phyloP scores from a whole-genome alignment of 2,888 invertebrate species.

The Rotaria socialis region DNA sequence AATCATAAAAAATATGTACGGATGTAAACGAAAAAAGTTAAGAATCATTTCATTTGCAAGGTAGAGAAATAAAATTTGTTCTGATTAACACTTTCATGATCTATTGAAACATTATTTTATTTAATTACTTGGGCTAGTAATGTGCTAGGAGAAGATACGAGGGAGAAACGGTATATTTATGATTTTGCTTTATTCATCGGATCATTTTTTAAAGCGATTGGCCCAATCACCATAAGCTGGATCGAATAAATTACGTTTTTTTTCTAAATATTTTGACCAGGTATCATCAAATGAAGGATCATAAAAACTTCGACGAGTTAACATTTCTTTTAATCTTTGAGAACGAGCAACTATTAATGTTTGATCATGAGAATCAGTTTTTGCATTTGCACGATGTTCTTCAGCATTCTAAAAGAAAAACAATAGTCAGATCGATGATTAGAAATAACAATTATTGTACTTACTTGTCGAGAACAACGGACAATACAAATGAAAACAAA shows the following conservation, averaged over 20 bases:
- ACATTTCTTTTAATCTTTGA: neutral
- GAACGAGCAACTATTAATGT: neutral
- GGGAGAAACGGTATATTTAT: neutral
- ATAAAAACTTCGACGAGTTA: neutral
- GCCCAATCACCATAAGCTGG: constrained; percentile 35
- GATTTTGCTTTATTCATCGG: neutral
- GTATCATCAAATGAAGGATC: constrained; percentile 6
- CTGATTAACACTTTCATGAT: neutral
- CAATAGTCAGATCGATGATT: neutral
- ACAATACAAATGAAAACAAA: neutral
- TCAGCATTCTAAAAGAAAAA: neutral
- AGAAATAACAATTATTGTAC: neutral
- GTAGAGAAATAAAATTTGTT: neutral
- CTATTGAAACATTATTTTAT: neutral
- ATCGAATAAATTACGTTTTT: constrained; percentile 28
- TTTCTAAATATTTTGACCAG: constrained; percentile 20
- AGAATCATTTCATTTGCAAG: neutral
- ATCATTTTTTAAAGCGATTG: neutral
- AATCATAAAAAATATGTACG: neutral
- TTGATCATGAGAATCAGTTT: neutral
- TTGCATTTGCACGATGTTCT: neutral
- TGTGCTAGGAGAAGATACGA: neutral
- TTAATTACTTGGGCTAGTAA: neutral
- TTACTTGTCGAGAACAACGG: neutral
- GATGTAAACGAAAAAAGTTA: neutral